Evolutionary conservation across 64 coral and sea anemone genomes (phyloP).

Genomic region (Montipora cactus): DNA sequence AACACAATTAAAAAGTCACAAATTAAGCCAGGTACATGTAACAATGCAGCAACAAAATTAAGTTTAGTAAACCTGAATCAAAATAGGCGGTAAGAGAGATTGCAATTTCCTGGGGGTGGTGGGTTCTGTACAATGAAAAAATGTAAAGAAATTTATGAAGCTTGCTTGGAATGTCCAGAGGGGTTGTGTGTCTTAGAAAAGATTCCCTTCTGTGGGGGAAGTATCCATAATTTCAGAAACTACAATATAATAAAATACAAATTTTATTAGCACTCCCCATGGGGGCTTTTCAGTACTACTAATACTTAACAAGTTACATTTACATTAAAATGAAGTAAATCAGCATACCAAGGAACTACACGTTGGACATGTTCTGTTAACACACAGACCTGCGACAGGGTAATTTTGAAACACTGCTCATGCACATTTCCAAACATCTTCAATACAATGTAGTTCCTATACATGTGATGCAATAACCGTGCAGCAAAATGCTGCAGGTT

Average conservation of each 20-base stretch:
- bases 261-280: neutral
- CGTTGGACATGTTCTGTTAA: neutral
- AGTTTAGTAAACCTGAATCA: neutral
- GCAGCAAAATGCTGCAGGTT: neutral
- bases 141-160: neutral
- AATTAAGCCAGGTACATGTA: neutral
- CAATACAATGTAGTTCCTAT: neutral
- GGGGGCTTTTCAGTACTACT: neutral
- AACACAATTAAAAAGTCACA: neutral
- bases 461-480: neutral
- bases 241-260: neutral
- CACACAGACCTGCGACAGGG: neutral
- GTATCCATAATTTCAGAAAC: neutral
- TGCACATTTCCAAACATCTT: neutral
- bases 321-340: neutral
- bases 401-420: neutral
- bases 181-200: neutral
- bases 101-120: neutral
- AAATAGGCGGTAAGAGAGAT: neutral
- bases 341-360: neutral
- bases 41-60: neutral
- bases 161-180: conserved; percentile 1
- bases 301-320: neutral
- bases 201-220: neutral
- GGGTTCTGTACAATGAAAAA: neutral